Evolutionary conservation across 2,888 invertebrate species (phyloP), one percentile per base, ranked within the genome.

Genomic region (Cheilosia pagana): DNA sequence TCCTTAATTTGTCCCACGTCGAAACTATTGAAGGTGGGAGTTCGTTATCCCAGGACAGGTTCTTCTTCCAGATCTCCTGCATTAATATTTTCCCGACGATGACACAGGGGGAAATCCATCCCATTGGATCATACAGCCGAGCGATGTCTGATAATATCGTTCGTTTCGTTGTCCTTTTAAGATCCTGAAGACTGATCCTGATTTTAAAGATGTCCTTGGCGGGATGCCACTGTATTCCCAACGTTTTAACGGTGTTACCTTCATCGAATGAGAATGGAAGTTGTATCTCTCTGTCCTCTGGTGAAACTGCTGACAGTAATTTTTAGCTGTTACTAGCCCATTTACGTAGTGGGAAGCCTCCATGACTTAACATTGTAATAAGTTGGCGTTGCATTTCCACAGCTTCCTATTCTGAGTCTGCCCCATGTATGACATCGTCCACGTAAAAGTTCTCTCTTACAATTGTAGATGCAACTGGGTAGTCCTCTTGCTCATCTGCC

Each of bases 81-180:
- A 87, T 77, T 28, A 81, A 52, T 3, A 86, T 83, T 74, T 87
- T 86, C 0, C 81, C 77, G 6, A 65, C 31, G 12, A 87, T 72
- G 6, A 81, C 76, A 4, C 68, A 83, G 5, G 86, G 82, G 0
- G 76, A 23, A 8, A 87, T 39, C 86, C 68, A 86, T 2, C 86
- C 87, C 53, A 87, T 53, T 14, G 83, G 85, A 60, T 85, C 76
- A 53, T 77, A 86, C 16, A 85, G 62, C 52, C 75, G 81, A 3
- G 71, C 62, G 1, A 75, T 52, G 16, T 86, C 75, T 53, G 83
- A 87, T 59, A 39, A 21, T 35, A 68, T 25, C 39, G 62, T 57
- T 25, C 70, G 67, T 48, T 67, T 79, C 5, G 53, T 63, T n/a
- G 8, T 52, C 7, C 0, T 31, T 12, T 52, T 39, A 3, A 16